Conservation (phyloP, 2,797 vertebrate species). For the Jordanella pulchra region DNA sequence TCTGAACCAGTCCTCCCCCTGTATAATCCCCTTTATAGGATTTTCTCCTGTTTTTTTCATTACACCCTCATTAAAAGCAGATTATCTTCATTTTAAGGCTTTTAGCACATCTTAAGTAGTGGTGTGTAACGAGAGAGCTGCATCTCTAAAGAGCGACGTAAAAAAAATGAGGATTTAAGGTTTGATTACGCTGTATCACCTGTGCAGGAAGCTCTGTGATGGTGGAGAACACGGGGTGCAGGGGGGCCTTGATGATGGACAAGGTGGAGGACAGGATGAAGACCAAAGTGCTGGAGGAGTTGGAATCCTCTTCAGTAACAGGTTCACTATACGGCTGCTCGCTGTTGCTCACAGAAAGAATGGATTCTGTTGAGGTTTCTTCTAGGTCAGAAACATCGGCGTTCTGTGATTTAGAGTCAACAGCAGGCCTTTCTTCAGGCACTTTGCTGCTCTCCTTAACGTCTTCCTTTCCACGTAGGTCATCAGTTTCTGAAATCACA, state of each 20-base stretch:
- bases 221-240: conserved; percentile 70
- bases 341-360: conserved; percentile 12
- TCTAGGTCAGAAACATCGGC: conserved; percentile 27
- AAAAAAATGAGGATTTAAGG: not conserved
- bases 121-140: not conserved
- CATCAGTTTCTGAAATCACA: conserved; percentile 16
- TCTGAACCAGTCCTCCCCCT: too few relatives aligned
- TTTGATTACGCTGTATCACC: conserved; percentile 41
- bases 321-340: conserved; percentile 17
- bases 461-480: conserved; percentile 8
- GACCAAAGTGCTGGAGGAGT: conserved; percentile 62
- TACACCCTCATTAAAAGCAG: too few relatives aligned
- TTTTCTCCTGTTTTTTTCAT: too few relatives aligned
- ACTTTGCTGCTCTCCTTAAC: conserved; percentile 4
- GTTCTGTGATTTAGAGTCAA: conserved; percentile 22
- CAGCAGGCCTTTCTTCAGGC: conserved; percentile 12
- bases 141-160: not conserved
- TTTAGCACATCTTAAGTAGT: not conserved
- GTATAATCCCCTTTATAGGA: too few relatives aligned
- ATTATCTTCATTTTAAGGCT: not conserved
- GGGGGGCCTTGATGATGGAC: conserved; percentile 69
- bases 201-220: conserved; percentile 74
- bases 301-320: conserved; percentile 45
- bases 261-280: conserved; percentile 67
- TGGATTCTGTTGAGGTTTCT: conserved; percentile 20